Base-by-base conservation (phyloP, 2,797 vertebrate species). In the Enteromius fasciolatus region DNA sequence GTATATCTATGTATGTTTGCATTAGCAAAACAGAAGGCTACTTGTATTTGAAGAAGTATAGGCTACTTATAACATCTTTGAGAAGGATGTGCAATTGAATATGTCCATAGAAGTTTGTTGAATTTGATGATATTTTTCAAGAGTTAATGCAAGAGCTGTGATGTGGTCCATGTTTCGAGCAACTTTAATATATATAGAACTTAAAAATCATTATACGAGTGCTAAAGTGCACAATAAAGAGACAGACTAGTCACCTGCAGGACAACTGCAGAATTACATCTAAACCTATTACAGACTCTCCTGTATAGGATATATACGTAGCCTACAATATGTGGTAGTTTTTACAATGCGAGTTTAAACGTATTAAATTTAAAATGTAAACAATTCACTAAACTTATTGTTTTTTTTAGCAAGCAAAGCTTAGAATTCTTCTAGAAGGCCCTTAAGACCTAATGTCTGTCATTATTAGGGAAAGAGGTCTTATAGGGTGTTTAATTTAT, bases 231-330 rank as follows among this genome's bases (percentile, higher is more conserved):
- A 54, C 20, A n/a, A 36, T 50, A 61, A 61, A 64, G 70, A 36
- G 3, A 72, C 11, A 70, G 14, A 7, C 12, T 69, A 33, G 48
- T 54, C 48, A 54, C 48, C 48, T 74, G 70, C 12, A 73, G 70
- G 70, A 20, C 70, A 74, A 54, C 28, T n/a, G 18, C 48, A 36
- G 52, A 73, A 73, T 73, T 52, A 36, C 46, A 73, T 18, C 28
- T 36, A 5, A 52, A 14, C 4, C 7, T n/a, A 52, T 33, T 14
- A 52, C 46, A 20, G 17, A 20, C 20, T 52, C 9, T 14, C 9
- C 10, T 50, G 28, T 31, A n/a, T 72, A 12, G 46, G 10, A 7
- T n/a, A 31, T 31, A 31, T 73, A 50, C 17, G 9, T 31, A 44
- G 11, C 41, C 10, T 44, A 50, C 17, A 20, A 20, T 31, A 50